Evolutionary conservation across 2,888 invertebrate species (phyloP).

Genomic region (Nomada fucata): DNA sequence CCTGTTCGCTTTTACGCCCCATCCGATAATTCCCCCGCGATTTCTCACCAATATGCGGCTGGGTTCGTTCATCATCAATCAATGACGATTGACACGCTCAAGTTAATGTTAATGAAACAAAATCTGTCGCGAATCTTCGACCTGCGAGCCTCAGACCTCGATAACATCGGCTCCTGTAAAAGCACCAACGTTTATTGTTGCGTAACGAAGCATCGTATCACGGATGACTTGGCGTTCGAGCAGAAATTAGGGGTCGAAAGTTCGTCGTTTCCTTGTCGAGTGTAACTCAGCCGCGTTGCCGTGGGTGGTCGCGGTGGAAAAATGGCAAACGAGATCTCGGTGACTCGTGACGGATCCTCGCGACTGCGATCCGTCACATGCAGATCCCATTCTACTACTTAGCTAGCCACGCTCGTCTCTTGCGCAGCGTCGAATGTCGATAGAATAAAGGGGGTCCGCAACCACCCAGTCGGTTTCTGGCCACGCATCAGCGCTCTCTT

Average conservation of each 20-base stretch:
- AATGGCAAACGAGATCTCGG: constrained; percentile 29
- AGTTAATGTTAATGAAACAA: too few relatives aligned
- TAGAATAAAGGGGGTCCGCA: constrained; percentile 75
- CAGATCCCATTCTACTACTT: constrained; percentile 74
- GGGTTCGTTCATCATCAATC: neutral
- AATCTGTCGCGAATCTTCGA: too few relatives aligned
- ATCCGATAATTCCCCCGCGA: constrained; percentile 19
- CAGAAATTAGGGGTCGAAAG: neutral
- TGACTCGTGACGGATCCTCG: constrained; percentile 72
- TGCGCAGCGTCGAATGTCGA: constrained; percentile 60
- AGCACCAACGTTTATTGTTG: too few relatives aligned
- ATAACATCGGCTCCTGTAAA: too few relatives aligned
- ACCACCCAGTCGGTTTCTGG: constrained; percentile 66
- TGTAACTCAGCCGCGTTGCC: neutral
- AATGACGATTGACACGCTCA: too few relatives aligned
- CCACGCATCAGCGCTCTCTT: constrained; percentile 82
- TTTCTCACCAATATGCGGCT: neutral
- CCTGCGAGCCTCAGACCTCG: too few relatives aligned
- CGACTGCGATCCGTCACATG: constrained; percentile 78
- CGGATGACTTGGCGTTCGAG: neutral
- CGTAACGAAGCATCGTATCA: neutral
- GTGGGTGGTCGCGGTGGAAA: constrained; percentile 49
- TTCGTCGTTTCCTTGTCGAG: too few relatives aligned
- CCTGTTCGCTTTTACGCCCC: constrained; percentile 26
- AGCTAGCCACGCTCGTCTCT: constrained; percentile 65